Evolutionary conservation across 2,113 vertebrate species (phyloP).

Genomic region (Leptosomus discolor): DNA sequence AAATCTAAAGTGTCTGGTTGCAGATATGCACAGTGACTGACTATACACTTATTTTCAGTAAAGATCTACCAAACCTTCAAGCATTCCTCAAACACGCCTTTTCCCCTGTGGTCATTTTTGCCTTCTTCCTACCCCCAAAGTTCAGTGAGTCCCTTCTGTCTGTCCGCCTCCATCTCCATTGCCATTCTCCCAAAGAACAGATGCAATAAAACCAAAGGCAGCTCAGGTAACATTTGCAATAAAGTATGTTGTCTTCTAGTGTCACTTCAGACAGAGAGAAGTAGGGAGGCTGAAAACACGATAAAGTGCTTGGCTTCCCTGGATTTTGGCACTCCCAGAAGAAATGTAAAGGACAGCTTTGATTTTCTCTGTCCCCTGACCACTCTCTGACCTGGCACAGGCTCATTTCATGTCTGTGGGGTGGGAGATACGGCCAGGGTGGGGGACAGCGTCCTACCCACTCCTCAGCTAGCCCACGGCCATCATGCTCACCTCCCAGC

Average conservation of each 20-base stretch:
- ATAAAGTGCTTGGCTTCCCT: neutral
- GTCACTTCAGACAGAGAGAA: neutral
- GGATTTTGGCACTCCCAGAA: neutral
- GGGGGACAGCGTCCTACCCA: neutral
- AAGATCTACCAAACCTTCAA: neutral
- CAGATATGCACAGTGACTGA: neutral
- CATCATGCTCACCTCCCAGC: rapidly evolving
- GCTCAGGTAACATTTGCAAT: neutral
- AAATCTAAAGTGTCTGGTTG: neutral
- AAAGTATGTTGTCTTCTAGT: neutral
- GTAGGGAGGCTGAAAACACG: neutral
- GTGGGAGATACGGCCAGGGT: neutral
- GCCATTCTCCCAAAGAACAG: neutral
- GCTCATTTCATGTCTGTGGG: neutral
- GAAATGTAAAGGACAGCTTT: neutral
- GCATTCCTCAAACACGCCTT: neutral
- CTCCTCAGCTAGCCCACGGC: rapidly evolving
- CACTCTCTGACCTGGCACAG: neutral
- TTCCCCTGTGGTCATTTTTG: neutral
- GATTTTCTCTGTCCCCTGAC: neutral
- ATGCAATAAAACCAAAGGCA: neutral
- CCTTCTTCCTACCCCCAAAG: neutral
- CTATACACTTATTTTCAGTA: neutral
- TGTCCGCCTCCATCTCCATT: neutral
- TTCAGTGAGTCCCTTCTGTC: neutral